These are phyloP conservation scores for Poecilia wingei DNA, from an alignment of 2,797 vertebrate species.

Conservation along the genomic window DNA sequence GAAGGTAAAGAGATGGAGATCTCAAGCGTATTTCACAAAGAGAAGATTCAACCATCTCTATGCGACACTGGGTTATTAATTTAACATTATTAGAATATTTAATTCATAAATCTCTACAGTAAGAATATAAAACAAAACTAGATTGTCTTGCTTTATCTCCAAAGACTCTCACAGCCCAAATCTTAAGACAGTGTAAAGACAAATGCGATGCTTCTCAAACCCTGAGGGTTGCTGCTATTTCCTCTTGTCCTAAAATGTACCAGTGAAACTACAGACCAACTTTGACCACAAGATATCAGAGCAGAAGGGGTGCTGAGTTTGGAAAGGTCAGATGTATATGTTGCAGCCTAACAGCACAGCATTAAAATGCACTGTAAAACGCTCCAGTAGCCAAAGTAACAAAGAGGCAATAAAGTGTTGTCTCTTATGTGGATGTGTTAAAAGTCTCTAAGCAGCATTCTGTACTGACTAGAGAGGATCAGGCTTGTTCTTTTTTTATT, in stretches of 20 bases:
- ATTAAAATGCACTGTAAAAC: not conserved
- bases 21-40: constrained; percentile 28
- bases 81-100: not conserved
- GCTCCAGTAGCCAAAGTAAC: not conserved
- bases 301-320: not conserved
- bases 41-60: constrained; percentile 19
- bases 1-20: constrained; percentile 42
- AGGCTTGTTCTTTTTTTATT: not conserved
- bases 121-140: not conserved
- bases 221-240: not conserved
- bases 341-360: not conserved
- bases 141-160: not conserved
- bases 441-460: not conserved
- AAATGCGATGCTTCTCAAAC: not conserved
- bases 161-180: not conserved
- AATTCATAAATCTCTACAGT: not conserved
- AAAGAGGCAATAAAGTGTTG: not conserved
- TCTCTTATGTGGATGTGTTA: not conserved
- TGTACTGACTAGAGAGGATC: not conserved
- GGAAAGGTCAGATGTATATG: not conserved
- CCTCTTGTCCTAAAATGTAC: not conserved
- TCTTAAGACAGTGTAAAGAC: not conserved
- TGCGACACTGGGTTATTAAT: constrained; percentile 31
- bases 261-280: not conserved
- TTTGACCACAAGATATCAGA: not conserved